phyloP scores from a whole-genome alignment of 2,113 vertebrate genomes.

The Lepus americanus region DNA sequence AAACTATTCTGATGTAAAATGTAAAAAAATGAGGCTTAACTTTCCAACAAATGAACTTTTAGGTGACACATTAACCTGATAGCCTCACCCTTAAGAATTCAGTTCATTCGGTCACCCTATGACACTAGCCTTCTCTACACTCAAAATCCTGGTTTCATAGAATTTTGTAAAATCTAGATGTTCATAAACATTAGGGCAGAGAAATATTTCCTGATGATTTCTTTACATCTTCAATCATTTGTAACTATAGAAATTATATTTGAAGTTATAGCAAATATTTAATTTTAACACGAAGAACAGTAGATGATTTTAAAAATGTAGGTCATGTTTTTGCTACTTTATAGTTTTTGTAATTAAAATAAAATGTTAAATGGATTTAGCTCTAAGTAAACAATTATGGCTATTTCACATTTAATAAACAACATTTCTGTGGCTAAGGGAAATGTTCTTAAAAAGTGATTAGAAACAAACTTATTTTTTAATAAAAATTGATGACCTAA shows the following conservation, averaged over 20 bases:
- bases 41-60: too few relatives aligned
- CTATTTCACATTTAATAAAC: not conserved
- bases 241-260: not conserved
- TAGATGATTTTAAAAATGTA: not conserved
- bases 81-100: not conserved
- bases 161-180: not conserved
- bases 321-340: not conserved
- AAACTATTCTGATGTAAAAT: too few relatives aligned
- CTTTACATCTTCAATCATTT: not conserved
- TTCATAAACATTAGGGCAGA: not conserved
- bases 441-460: not conserved
- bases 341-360: constrained; percentile 1
- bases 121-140: not conserved
- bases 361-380: not conserved
- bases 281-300: not conserved
- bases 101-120: not conserved
- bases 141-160: not conserved
- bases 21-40: too few relatives aligned
- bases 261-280: not conserved
- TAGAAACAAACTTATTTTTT: constrained; percentile 43
- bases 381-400: not conserved
- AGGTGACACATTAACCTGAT: too few relatives aligned
- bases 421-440: not conserved
- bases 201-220: not conserved
- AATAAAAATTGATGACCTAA: constrained; percentile 54